These are phyloP conservation scores for Enteromius treurensis DNA, from an alignment of 2,797 vertebrate genomes.

Conservation along the genomic window DNA sequence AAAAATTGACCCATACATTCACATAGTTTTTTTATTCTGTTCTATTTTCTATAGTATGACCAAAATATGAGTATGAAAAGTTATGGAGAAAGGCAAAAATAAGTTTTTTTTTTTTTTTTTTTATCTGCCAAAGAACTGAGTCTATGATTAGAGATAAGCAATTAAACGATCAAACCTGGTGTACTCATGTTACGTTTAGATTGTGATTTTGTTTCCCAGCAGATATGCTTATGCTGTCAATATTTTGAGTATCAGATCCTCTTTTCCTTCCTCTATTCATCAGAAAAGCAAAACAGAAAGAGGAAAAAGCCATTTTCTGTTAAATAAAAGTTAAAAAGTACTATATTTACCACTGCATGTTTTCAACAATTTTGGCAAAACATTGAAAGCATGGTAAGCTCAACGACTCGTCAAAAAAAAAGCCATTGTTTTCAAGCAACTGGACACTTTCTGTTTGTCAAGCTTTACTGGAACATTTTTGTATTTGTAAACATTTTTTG, in stretches of 20 bases:
- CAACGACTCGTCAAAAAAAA: background rate
- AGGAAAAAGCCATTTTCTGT: background rate
- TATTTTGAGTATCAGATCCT: background rate
- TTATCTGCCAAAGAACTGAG: background rate
- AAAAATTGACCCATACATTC: background rate
- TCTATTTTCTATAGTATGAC: background rate
- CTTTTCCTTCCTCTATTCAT: conserved; percentile 3
- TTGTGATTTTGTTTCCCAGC: conserved; percentile 25
- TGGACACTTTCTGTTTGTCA: background rate
- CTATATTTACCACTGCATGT: background rate
- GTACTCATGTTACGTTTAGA: background rate
- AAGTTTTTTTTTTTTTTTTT: background rate
- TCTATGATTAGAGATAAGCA: background rate
- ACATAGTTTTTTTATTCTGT: background rate
- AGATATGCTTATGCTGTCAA: background rate
- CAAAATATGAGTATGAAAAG: background rate
- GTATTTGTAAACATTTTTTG: background rate
- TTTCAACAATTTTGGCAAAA: background rate
- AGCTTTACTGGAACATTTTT: background rate
- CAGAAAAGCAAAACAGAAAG: background rate
- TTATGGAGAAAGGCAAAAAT: background rate
- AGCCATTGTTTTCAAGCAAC: background rate
- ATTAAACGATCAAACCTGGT: background rate
- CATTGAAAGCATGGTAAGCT: background rate
- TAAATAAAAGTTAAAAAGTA: background rate